A percentile compares a stretch with the other conserved stretches of the same genome.
phyloP scores from a whole-genome alignment of 2,113 vertebrate genomes.

The Phalacrocorax carbo region DNA sequence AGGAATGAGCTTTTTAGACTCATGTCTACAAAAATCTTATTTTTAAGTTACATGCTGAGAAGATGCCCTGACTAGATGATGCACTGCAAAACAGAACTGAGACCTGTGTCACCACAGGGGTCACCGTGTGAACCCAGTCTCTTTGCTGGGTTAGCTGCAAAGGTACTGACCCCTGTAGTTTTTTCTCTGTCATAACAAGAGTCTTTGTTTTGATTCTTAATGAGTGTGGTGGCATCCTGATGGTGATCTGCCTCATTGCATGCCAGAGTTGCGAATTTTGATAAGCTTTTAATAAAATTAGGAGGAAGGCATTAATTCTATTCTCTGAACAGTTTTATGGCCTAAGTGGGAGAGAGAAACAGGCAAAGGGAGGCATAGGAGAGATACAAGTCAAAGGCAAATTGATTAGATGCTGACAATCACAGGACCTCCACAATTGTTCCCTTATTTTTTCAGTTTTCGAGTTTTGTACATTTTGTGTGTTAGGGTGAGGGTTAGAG shows the following conservation, averaged over 20 bases:
- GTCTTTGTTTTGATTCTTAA: background rate
- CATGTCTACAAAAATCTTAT: background rate
- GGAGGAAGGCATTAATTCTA: background rate
- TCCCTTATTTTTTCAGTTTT: background rate
- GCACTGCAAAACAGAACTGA: background rate
- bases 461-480: background rate
- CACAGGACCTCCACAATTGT: background rate
- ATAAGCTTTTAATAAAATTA: background rate
- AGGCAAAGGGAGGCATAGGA: background rate
- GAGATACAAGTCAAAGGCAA: background rate
- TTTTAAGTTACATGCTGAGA: background rate
- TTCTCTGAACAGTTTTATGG: background rate
- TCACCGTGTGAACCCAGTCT: background rate
- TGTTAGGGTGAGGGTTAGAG: background rate
- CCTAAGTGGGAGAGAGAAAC: background rate
- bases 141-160: background rate
- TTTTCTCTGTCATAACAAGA: background rate
- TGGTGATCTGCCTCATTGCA: background rate
- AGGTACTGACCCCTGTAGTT: background rate
- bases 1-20: background rate
- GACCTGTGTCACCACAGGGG: fast-evolving
- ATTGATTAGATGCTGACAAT: background rate
- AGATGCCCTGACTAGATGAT: background rate
- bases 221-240: background rate
- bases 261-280: background rate